Evolutionary conservation across 2,888 invertebrate genomes (phyloP), one percentile per base, ranked within the genome.

Genomic region (Galerucella nymphaeae): DNA sequence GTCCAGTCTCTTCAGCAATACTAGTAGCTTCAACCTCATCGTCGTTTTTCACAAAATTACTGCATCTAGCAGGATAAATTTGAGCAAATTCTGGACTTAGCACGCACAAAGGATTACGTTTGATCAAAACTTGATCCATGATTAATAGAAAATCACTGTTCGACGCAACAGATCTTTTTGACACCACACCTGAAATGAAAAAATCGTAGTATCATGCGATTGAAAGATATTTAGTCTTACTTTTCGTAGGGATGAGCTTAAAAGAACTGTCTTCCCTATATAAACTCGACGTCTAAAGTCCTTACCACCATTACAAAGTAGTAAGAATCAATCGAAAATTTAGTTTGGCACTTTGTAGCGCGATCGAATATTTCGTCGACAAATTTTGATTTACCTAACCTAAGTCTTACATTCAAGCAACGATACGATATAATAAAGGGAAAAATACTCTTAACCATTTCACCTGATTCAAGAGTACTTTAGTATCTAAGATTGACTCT

Each of bases 211-310:
- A 68, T 68, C 61, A 68, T 50, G 50, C 53, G 16, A 53, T 38
- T 62, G 68, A 62, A 61, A 53, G 62, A 45, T 62, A 61, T 68
- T 61, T 53, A 9, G 38, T 50, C 68, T 68, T 62, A 68, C 68
- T 61, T 68, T 30, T 48, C 59, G 57, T 57, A 41, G 6, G 11
- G 16, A 9, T n/a, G n/a, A 2, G 4, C 9, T 48, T 65, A 38
- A 48, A n/a, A 14, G 50, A 23, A 23, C 45, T 10, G 6, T 18
- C 64, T 48, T 48, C 64, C 50, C 64, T 45, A 13, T 30, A 11
- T 42, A 48, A 4, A 62, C 23, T 30, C 2, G 23, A 30, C 3
- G 30, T 30, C 30, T 30, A 8, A 30, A 8, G 30, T 30, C 30
- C 0, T 30, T 30, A 30, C 30, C 8, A 8, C 30, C 30, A 30